A percentile compares a stretch with the other conserved stretches of the same genome.
phyloP scores from a whole-genome alignment of 2,797 vertebrate genomes.

The Pogonophryne albipinna region DNA sequence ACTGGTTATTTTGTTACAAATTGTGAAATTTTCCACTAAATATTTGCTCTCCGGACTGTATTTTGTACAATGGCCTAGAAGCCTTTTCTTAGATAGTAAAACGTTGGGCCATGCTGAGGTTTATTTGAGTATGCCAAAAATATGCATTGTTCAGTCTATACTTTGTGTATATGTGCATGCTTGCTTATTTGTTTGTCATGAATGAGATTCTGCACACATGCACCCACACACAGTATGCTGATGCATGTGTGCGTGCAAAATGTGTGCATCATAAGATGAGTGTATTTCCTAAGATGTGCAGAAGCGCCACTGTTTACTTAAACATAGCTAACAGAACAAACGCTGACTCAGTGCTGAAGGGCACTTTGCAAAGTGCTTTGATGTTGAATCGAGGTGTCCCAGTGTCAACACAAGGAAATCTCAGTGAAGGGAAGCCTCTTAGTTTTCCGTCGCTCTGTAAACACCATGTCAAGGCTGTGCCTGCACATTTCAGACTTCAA shows the following conservation, averaged over 20 bases:
- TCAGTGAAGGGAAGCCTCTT: conserved; percentile 23
- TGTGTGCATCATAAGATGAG: conserved; percentile 9
- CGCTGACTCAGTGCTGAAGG: conserved; percentile 42
- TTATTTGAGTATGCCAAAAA: background rate
- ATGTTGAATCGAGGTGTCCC: conserved; percentile 43
- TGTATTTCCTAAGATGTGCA: conserved; percentile 20
- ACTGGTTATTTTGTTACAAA: conserved; percentile 19
- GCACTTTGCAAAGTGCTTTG: conserved; percentile 36
- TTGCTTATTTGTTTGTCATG: background rate
- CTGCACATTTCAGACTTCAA: conserved; percentile 12
- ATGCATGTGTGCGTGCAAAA: background rate
- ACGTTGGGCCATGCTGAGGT: background rate
- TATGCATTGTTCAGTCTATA: background rate
- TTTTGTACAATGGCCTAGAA: background rate
- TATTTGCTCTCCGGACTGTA: conserved; percentile 16
- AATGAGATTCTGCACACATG: background rate
- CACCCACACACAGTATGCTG: background rate
- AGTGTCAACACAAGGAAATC: conserved; percentile 46
- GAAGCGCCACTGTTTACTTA: conserved; percentile 19
- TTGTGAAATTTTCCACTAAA: conserved; percentile 3
- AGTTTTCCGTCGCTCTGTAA: conserved; percentile 42
- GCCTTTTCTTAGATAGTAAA: background rate
- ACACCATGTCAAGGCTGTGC: conserved; percentile 23
- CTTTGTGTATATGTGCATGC: background rate
- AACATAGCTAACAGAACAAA: conserved; percentile 32